A percentile compares a stretch with the other conserved stretches of the same genome.
phyloP scores from a whole-genome alignment of 2,113 vertebrate genomes.

The Salvelinus sp. region DNA sequence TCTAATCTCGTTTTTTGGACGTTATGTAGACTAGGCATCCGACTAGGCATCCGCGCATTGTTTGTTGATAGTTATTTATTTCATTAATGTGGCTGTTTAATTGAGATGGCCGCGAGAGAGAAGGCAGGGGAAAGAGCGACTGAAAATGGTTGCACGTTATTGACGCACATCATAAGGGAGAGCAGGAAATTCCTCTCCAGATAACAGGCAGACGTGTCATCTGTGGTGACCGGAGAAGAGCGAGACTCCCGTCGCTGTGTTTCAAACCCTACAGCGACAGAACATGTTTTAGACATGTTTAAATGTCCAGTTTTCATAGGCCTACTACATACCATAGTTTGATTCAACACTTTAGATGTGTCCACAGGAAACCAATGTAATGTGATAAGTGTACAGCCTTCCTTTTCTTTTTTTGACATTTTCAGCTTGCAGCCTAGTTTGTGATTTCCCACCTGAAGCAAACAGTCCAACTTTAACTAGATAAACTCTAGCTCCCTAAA shows the following conservation, averaged over 20 bases:
- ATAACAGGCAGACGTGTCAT: conserved; percentile 77
- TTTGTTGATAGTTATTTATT: conserved; percentile 77
- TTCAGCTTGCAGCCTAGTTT: neutral
- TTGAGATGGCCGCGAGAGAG: conserved; percentile 82
- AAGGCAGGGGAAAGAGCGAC: conserved; percentile 65
- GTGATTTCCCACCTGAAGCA: neutral
- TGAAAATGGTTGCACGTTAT: conserved; percentile 81
- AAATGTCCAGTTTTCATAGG: conserved; percentile 48
- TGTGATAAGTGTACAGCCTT: neutral
- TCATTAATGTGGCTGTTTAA: conserved; percentile 77
- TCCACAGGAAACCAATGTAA: neutral
- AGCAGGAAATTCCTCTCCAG: conserved; percentile 74
- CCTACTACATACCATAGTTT: neutral
- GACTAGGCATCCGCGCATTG: conserved; percentile 52
- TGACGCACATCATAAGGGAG: conserved; percentile 76
- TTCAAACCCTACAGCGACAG: conserved; percentile 39
- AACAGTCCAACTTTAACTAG: neutral
- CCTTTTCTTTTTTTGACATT: neutral
- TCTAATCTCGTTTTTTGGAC: conserved; percentile 47
- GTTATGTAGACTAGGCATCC: conserved; percentile 44
- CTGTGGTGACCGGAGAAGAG: conserved; percentile 56
- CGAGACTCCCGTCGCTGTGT: conserved; percentile 56
- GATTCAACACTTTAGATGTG: neutral
- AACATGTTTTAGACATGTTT: conserved; percentile 43
- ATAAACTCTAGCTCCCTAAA: neutral